A percentile compares a stretch with the other conserved stretches of the same genome.
Evolutionary conservation across 2,113 vertebrate genomes (phyloP).

Genomic region (Callaeas wilsoni): DNA sequence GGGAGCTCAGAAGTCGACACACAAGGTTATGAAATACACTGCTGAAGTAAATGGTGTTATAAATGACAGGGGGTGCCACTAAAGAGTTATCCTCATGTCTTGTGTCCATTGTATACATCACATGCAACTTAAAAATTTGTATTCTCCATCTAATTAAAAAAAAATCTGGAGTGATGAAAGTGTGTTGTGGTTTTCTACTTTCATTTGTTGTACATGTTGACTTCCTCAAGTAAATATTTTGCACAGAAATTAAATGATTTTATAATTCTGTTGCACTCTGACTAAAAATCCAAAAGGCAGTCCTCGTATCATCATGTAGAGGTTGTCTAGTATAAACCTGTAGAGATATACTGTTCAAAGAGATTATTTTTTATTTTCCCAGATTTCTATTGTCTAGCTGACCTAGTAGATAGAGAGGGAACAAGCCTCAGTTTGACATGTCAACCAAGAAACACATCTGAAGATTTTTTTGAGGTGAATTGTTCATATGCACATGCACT

Average conservation of each 20-base stretch:
- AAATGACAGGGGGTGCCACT: neutral
- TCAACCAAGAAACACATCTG: neutral
- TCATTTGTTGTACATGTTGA: neutral
- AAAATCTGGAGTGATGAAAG: neutral
- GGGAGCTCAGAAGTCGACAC: neutral
- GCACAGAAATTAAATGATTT: neutral
- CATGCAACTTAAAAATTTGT: neutral
- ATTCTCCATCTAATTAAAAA: neutral
- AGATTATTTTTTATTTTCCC: neutral
- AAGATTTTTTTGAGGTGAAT: neutral
- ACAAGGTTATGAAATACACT: neutral
- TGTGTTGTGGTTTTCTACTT: neutral
- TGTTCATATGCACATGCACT: neutral
- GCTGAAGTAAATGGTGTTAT: neutral
- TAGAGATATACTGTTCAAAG: neutral
- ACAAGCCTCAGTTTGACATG: neutral
- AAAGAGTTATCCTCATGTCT: neutral
- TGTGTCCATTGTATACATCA: neutral
- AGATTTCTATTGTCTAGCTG: neutral
- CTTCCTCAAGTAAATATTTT: neutral
- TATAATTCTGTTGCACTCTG: neutral
- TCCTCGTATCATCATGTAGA: too few relatives aligned
- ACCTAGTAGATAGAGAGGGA: neutral
- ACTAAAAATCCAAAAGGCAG: neutral
- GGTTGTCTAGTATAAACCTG: neutral